Conservation (phyloP, 2,113 vertebrate species). For the Protomyctophum bolini region DNA sequence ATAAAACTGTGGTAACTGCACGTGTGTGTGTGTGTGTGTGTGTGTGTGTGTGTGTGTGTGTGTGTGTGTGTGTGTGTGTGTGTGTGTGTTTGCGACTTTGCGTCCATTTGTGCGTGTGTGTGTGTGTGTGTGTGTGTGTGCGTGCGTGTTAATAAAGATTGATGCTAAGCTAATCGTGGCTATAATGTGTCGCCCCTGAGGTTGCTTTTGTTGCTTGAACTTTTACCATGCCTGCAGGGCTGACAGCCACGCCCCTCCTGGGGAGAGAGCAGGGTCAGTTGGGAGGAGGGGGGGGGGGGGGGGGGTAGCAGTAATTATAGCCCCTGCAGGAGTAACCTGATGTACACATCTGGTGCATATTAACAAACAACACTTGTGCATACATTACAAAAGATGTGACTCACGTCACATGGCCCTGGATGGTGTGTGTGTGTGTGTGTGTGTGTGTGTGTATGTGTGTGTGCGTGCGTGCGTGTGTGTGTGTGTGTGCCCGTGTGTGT, state of each 20-base stretch:
- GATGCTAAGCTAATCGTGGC: slow-evolving; percentile 40
- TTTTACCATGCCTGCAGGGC: slow-evolving; percentile 30
- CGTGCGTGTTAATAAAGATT: slow-evolving; percentile 18
- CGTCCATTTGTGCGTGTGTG: too few relatives aligned
- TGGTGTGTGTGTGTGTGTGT: slow-evolving; percentile 31
- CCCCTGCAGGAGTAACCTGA: slow-evolving; percentile 68
- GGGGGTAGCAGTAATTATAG: slow-evolving; percentile 19
- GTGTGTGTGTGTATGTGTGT: too few relatives aligned
- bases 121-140: too few relatives aligned
- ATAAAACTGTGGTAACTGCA: slow-evolving; percentile 54
- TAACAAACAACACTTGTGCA: slow-evolving; percentile 62
- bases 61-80: too few relatives aligned
- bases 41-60: too few relatives aligned
- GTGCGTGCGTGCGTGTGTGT: too few relatives aligned
- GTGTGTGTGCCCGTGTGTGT: too few relatives aligned
- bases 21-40: slow-evolving; percentile 19
- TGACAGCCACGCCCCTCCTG: slow-evolving; percentile 13
- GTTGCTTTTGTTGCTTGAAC: slow-evolving; percentile 69
- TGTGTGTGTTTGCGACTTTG: too few relatives aligned
- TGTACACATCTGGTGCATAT: slow-evolving; percentile 62
- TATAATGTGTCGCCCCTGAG: slow-evolving; percentile 71
- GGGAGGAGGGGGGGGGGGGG: too few relatives aligned
- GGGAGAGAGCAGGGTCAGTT: slow-evolving; percentile 29
- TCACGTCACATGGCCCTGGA: slow-evolving; percentile 38
- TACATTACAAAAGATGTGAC: slow-evolving; percentile 54